phyloP scores from a whole-genome alignment of 2,113 vertebrate genomes.

The Cygnus atratus region DNA sequence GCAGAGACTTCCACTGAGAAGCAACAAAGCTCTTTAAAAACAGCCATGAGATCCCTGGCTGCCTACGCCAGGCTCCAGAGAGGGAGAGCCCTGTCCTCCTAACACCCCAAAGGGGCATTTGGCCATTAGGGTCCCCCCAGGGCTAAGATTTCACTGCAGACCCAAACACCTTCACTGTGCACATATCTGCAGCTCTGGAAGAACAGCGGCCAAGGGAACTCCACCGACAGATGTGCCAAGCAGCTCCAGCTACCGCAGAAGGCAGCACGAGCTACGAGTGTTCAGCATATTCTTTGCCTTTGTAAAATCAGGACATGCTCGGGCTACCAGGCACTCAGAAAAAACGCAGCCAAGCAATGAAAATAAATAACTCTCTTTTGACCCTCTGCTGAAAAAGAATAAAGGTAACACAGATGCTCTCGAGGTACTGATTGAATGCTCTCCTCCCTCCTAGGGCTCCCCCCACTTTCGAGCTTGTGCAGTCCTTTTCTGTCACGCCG shows the following conservation, averaged over 20 bases:
- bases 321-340: background rate
- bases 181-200: accelerated
- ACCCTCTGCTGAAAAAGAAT: background rate
- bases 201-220: accelerated
- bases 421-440: accelerated
- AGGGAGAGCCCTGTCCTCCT: background rate
- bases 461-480: accelerated
- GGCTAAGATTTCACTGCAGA: background rate
- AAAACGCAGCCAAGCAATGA: background rate
- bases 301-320: background rate
- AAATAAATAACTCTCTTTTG: background rate
- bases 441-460: background rate
- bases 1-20: background rate
- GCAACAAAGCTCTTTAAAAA: background rate
- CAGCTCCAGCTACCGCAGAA: background rate
- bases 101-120: accelerated
- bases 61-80: accelerated
- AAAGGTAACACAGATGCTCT: background rate
- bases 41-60: background rate
- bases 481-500: background rate
- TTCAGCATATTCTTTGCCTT: background rate
- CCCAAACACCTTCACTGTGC: background rate
- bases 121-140: background rate
- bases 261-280: accelerated
- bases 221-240: accelerated